Conservation (phyloP, 2,888 invertebrate genomes). For the Phyllotreta cruciferae region DNA sequence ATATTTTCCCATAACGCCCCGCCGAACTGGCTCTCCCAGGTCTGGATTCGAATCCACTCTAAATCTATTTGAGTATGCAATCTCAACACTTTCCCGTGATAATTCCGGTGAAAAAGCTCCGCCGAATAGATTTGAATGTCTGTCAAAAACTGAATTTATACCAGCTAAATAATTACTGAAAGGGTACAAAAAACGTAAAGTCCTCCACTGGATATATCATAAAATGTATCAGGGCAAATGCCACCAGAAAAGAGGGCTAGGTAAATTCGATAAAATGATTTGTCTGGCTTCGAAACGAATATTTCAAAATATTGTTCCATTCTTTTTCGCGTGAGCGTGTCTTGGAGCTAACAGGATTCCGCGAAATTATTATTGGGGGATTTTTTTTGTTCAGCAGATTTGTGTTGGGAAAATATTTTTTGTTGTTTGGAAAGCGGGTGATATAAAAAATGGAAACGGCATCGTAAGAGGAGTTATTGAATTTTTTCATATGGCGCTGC, state of each 20-base stretch:
- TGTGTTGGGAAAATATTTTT: slow-evolving; percentile 18
- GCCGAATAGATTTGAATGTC: too few species aligned
- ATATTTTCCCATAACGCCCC: slow-evolving; percentile 31
- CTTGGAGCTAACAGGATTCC: slow-evolving; percentile 16
- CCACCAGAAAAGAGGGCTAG: slow-evolving; percentile 7
- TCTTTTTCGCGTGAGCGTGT: slow-evolving; percentile 14
- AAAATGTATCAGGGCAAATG: slow-evolving; percentile 17
- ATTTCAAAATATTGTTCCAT: slow-evolving; percentile 11
- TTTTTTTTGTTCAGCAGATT: slow-evolving; percentile 15
- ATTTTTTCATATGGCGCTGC: slow-evolving; percentile 5
- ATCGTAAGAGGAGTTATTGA: slow-evolving; percentile 9
- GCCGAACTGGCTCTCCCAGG: slow-evolving; percentile 19
- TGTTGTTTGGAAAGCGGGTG: slow-evolving; percentile 6
- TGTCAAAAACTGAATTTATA: too few species aligned
- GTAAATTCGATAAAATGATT: slow-evolving; percentile 25
- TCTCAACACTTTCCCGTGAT: slow-evolving; percentile 4
- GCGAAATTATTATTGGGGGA: slow-evolving; percentile 24
- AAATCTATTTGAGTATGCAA: background rate
- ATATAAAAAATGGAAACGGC: slow-evolving; percentile 9
- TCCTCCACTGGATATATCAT: slow-evolving; percentile 1
- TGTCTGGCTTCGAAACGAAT: slow-evolving; percentile 10
- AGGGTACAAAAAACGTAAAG: background rate
- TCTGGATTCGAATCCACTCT: slow-evolving; percentile 6
- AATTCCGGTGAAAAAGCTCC: background rate
- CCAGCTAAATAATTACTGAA: background rate